These are phyloP conservation scores for Mesoligia furuncula DNA, from an alignment of 2,888 invertebrate genomes.

Conservation along the genomic window DNA sequence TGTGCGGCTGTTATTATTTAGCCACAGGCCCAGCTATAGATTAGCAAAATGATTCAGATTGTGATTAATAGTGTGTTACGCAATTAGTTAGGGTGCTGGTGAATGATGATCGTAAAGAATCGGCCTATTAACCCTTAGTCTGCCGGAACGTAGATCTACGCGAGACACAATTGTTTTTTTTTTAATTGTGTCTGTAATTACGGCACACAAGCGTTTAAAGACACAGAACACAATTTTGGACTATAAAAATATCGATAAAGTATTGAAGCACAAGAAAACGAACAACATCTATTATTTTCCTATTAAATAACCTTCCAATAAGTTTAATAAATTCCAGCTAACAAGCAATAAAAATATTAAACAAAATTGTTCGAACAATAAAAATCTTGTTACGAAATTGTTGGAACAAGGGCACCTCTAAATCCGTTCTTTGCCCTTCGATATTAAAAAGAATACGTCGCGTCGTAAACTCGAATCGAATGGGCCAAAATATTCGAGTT, in stretches of 20 bases:
- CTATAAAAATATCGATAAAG: conserved; percentile 29
- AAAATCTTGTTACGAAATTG: conserved; percentile 33
- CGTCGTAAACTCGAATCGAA: conserved; percentile 54
- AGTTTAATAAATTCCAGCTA: conserved; percentile 26
- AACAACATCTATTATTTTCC: conserved; percentile 20
- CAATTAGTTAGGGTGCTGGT: background rate
- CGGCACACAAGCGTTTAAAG: too few species aligned
- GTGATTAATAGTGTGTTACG: background rate
- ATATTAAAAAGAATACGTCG: conserved; percentile 45
- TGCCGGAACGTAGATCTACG: too few species aligned
- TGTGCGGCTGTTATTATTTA: too few species aligned
- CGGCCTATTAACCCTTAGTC: too few species aligned
- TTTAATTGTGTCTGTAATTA: too few species aligned
- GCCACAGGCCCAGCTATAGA: too few species aligned
- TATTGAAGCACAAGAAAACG: background rate
- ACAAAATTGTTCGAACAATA: conserved; percentile 29
- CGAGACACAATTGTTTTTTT: too few species aligned
- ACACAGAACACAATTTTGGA: background rate
- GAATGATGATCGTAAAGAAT: background rate
- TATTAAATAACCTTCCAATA: conserved; percentile 22
- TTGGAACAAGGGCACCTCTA: conserved; percentile 51
- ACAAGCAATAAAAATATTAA: conserved; percentile 40
- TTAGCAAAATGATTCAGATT: background rate
- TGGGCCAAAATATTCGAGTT: conserved; percentile 53
- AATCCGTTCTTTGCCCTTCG: conserved; percentile 51